These are phyloP conservation scores for Erpetoichthys calabaricus DNA, from an alignment of 2,797 vertebrate species.

Conservation along the genomic window DNA sequence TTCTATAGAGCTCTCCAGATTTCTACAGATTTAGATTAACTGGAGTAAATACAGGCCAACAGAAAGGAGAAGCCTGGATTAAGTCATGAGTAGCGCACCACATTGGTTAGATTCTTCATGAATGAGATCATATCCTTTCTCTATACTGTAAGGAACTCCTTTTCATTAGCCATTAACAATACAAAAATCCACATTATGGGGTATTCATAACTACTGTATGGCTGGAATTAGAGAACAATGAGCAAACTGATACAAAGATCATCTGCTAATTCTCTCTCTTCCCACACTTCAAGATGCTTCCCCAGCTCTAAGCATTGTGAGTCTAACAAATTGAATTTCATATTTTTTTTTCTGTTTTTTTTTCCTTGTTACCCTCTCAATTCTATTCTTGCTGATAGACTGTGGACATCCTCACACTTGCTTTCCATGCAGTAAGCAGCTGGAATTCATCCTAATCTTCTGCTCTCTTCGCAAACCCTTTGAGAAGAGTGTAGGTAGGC, in stretches of 20 bases:
- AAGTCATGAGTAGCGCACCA: conserved; percentile 69
- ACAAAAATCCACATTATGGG: conserved; percentile 22
- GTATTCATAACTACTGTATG: conserved; percentile 27
- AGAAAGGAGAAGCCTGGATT: conserved; percentile 66
- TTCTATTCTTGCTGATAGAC: no score
- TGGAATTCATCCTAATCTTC: no score
- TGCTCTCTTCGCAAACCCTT: no score
- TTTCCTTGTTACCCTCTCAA: not conserved
- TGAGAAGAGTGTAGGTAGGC: no score
- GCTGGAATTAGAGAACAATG: conserved; percentile 15
- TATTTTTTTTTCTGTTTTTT: not conserved
- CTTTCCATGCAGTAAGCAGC: no score
- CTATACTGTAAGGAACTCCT: conserved; percentile 62
- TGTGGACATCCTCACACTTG: no score
- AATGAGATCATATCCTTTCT: conserved; percentile 87
- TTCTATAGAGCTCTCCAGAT: conserved; percentile 15
- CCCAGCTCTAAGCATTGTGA: not conserved
- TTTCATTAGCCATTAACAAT: conserved; percentile 30
- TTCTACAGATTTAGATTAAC: conserved; percentile 6
- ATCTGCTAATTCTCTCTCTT: conserved; percentile 8
- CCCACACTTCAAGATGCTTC: fast-evolving
- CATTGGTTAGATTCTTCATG: conserved; percentile 73
- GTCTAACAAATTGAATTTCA: not conserved
- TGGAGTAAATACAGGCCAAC: conserved; percentile 20
- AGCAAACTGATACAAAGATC: conserved; percentile 14